Evolutionary conservation across 2,797 vertebrate species (phyloP).

Genomic region (Pseudochaenichthys georgianus): DNA sequence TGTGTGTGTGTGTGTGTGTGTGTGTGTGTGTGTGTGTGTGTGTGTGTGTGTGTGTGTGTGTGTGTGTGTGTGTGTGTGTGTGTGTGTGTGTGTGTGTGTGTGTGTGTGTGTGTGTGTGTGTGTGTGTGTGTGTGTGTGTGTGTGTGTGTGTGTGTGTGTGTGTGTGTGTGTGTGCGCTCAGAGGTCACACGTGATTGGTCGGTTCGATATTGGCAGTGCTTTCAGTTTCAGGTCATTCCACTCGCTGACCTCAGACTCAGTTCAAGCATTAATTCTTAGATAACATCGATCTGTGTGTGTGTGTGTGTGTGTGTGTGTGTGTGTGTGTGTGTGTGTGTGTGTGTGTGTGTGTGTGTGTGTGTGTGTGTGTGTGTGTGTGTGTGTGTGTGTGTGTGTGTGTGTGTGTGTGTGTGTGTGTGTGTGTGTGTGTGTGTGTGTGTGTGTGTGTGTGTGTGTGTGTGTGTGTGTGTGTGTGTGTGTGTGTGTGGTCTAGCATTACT

Average conservation of each 20-base stretch:
- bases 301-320: conserved; percentile 40
- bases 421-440: no score
- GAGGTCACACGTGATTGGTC: conserved; percentile 40
- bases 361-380: not conserved
- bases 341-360: conserved; percentile 35
- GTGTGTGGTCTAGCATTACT: no score
- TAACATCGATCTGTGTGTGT: conserved; percentile 45
- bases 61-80: no score
- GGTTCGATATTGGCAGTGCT: conserved; percentile 40
- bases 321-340: conserved; percentile 10
- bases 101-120: no score
- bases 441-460: conserved; percentile 6
- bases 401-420: conserved; percentile 14
- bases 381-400: conserved; percentile 6
- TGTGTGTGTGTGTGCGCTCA: conserved; percentile 5
- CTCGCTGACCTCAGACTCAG: conserved; percentile 26
- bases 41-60: no score
- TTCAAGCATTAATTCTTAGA: conserved; percentile 36
- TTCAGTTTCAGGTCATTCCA: conserved; percentile 52
- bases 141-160: conserved; percentile 9
- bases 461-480: no score
- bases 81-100: no score
- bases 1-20: no score
- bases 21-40: no score
- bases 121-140: no score